Conservation (phyloP, 2,113 vertebrate genomes). For the Clarias magur region DNA sequence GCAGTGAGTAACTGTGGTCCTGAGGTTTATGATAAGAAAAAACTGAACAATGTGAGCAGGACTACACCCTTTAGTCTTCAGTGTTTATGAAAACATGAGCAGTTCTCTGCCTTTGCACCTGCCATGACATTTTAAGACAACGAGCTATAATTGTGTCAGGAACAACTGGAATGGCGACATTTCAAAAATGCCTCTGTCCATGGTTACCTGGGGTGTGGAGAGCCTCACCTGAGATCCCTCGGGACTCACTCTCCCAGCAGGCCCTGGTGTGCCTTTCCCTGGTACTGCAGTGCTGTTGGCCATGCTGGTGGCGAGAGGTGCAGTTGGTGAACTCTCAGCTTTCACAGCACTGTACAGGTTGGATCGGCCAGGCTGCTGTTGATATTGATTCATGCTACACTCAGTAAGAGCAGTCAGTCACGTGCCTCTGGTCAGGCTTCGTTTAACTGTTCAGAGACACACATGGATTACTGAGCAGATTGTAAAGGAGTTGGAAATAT, state of each 20-base stretch:
- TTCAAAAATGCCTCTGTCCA: background rate
- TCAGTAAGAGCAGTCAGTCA: slow-evolving; percentile 25
- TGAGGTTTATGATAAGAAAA: background rate
- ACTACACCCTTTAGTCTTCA: background rate
- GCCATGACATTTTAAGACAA: background rate
- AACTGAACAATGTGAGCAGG: background rate
- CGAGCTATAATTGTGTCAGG: background rate
- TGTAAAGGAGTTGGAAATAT: background rate
- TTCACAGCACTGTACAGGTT: slow-evolving; percentile 69
- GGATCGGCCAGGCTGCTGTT: slow-evolving; percentile 46
- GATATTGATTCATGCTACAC: slow-evolving; percentile 54
- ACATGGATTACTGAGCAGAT: background rate
- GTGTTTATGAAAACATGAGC: background rate
- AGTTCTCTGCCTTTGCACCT: background rate
- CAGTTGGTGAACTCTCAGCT: slow-evolving; percentile 72
- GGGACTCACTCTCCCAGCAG: slow-evolving; percentile 84
- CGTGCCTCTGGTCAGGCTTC: slow-evolving; percentile 12
- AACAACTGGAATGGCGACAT: background rate
- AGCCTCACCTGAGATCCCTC: slow-evolving; percentile 88
- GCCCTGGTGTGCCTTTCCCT: slow-evolving; percentile 73
- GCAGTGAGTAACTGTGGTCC: background rate
- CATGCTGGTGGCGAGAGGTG: slow-evolving; percentile 81
- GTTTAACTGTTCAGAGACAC: slow-evolving; percentile 15
- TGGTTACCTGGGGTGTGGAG: background rate
- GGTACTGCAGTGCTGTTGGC: slow-evolving; percentile 88